Evolutionary conservation across 1,140 invertebrate species (phyloP).

Genomic region (Battus philenor): DNA sequence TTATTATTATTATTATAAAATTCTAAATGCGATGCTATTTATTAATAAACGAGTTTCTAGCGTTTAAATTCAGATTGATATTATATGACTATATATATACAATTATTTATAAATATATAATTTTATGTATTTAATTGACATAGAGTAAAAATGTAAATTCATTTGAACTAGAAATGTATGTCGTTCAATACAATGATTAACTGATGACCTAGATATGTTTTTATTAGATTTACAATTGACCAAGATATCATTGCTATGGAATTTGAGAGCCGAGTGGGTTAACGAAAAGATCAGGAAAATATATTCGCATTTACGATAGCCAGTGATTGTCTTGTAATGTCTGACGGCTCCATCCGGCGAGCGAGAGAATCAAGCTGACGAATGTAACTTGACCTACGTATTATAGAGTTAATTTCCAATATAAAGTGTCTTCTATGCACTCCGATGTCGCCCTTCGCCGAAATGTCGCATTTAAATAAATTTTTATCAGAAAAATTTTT

Average conservation of each 20-base stretch:
- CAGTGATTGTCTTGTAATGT: conserved; percentile 41
- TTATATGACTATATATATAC: conserved; percentile 18
- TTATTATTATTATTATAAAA: conserved; percentile 34
- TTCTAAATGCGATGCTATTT: conserved; percentile 71
- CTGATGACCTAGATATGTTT: conserved; percentile 34
- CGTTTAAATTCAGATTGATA: conserved; percentile 65
- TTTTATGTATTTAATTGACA: conserved; percentile 38
- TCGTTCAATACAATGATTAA: conserved; percentile 42
- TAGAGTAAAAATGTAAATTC: conserved; percentile 41
- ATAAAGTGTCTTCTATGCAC: conserved; percentile 48
- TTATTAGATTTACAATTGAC: conserved; percentile 53
- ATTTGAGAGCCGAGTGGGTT: background rate
- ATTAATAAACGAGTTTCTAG: conserved; percentile 58
- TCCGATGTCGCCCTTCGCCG: conserved; percentile 33
- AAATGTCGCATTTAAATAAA: conserved; percentile 40
- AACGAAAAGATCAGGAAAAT: conserved; percentile 17
- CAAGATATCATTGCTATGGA: conserved; percentile 26
- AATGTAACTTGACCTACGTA: conserved; percentile 50
- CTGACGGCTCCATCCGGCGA: conserved; percentile 34
- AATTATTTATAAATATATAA: conserved; percentile 55
- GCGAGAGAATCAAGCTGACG: conserved; percentile 20
- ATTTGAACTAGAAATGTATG: conserved; percentile 61
- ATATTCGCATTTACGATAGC: conserved; percentile 59
- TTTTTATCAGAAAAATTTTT: conserved; percentile 43
- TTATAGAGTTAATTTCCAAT: conserved; percentile 55